Evolutionary conservation across 1,140 invertebrate genomes (phyloP).

Genomic region (Plodia interpunctella): DNA sequence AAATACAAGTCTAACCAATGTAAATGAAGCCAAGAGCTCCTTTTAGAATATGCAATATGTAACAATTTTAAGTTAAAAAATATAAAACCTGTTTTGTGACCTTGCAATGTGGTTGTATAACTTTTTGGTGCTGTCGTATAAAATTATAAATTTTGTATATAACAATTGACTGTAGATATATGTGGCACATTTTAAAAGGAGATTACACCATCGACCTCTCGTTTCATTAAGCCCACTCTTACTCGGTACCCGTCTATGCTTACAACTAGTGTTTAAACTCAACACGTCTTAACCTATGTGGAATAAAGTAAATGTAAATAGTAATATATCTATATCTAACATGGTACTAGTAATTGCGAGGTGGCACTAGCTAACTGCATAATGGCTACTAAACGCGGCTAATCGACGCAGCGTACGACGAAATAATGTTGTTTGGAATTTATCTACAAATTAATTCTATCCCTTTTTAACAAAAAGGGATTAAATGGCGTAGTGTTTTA

Average conservation of each 20-base stretch:
- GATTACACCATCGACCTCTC: constrained; percentile 31
- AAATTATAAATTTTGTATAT: constrained; percentile 12
- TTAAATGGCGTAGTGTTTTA: background rate
- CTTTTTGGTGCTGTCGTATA: constrained; percentile 20
- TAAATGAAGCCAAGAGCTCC: constrained; percentile 57
- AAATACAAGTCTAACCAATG: constrained; percentile 54
- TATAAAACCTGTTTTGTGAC: constrained; percentile 50
- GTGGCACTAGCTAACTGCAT: constrained; percentile 54
- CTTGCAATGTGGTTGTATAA: constrained; percentile 23
- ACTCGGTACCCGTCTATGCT: constrained; percentile 19
- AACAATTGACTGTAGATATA: constrained; percentile 15
- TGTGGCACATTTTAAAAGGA: constrained; percentile 54
- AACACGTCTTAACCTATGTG: constrained; percentile 64
- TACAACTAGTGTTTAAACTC: constrained; percentile 49
- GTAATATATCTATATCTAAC: constrained; percentile 40
- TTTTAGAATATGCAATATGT: constrained; percentile 52
- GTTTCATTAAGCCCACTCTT: constrained; percentile 26
- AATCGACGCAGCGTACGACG: background rate
- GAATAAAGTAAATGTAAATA: constrained; percentile 58
- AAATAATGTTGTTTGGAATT: background rate
- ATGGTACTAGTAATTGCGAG: constrained; percentile 64
- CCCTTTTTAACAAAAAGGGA: background rate
- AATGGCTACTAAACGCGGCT: constrained; percentile 34
- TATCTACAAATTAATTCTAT: background rate
- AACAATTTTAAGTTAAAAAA: constrained; percentile 18